Percentiles rank a stretch among this genome's conserved stretches.
phyloP scores from a whole-genome alignment of 2,113 vertebrate genomes.

The Progne subis region DNA sequence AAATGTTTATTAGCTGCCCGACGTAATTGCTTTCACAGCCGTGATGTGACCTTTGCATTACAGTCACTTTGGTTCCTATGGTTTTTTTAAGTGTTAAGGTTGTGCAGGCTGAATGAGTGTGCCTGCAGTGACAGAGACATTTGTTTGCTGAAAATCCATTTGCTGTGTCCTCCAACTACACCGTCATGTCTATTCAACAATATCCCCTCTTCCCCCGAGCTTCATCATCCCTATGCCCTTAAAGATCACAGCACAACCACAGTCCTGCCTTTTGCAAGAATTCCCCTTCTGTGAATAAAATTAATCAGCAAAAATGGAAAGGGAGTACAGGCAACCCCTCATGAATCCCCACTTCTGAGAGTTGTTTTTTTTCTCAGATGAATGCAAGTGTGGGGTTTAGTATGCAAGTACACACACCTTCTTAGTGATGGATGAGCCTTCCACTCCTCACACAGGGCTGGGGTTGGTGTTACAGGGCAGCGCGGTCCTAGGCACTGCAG shows the following conservation, averaged over 20 bases:
- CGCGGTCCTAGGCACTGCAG: neutral
- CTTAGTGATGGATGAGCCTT: neutral
- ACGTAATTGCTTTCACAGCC: neutral
- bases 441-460: neutral
- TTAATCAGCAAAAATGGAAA: neutral
- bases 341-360: neutral
- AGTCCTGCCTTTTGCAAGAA: neutral
- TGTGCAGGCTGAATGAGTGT: neutral
- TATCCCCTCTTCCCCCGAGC: neutral
- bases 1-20: neutral
- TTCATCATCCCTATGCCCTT: accelerated
- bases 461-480: neutral
- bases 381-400: neutral
- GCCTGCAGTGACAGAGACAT: neutral
- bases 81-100: neutral
- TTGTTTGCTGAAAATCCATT: neutral
- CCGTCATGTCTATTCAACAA: neutral
- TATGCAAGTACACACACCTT: neutral
- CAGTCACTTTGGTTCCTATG: neutral
- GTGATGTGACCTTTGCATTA: neutral
- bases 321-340: neutral
- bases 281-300: neutral
- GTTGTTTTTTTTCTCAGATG: neutral
- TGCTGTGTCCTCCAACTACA: neutral
- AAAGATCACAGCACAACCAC: neutral